Percentiles rank a stretch among this genome's conserved stretches.
These are phyloP conservation scores for Acromyrmex echinatior DNA, from an alignment of 1,140 invertebrate genomes.

Conservation along the genomic window DNA sequence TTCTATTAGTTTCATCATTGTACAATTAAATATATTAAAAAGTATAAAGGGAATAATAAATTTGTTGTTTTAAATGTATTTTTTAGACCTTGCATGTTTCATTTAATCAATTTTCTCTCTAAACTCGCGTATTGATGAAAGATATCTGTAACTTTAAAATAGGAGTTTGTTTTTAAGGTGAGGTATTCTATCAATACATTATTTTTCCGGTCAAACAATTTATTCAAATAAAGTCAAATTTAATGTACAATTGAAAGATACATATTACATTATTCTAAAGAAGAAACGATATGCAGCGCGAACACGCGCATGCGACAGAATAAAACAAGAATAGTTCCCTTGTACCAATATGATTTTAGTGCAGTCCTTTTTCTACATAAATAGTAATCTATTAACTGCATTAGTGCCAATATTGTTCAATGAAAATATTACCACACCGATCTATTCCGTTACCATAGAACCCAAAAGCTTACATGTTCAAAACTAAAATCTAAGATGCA, in stretches of 20 bases:
- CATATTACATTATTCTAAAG: conserved; percentile 48
- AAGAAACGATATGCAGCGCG: background rate
- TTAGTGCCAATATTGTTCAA: conserved; percentile 29
- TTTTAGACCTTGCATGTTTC: background rate
- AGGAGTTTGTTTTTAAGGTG: background rate
- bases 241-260: conserved; percentile 55
- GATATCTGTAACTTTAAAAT: background rate
- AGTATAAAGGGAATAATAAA: conserved; percentile 45
- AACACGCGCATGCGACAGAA: background rate
- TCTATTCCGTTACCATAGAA: conserved; percentile 24
- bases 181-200: conserved; percentile 44
- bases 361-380: conserved; percentile 31
- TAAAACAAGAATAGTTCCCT: conserved; percentile 42
- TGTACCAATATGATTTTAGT: conserved; percentile 27
- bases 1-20: conserved; percentile 4
- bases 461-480: background rate
- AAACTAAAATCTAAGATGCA: conserved; percentile 22
- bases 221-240: conserved; percentile 71
- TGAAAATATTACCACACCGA: conserved; percentile 43
- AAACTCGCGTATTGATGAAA: background rate
- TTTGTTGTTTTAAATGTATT: conserved; percentile 38
- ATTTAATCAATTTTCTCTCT: background rate
- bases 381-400: conserved; percentile 52
- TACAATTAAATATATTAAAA: conserved; percentile 31
- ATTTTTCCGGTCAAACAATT: conserved; percentile 47